Evolutionary conservation across 2,888 invertebrate genomes (phyloP).

Genomic region (Linyphia triangularis): DNA sequence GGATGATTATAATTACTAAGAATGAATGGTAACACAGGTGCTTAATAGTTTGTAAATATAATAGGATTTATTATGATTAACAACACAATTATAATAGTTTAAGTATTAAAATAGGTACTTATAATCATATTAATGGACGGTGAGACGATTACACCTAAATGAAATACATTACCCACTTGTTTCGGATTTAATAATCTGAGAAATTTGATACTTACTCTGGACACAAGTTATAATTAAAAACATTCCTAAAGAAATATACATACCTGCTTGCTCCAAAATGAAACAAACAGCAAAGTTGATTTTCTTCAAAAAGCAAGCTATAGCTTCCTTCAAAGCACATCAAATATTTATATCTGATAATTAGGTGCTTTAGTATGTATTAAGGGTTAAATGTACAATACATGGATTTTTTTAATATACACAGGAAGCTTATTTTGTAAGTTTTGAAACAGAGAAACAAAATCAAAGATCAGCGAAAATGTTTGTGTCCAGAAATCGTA

Average conservation of each 20-base stretch:
- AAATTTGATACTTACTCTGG: not conserved
- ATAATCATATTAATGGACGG: no score
- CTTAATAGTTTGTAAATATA: no score
- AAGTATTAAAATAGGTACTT: no score
- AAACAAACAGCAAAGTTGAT: slow-evolving; percentile 15
- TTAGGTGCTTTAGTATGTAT: slow-evolving; percentile 12
- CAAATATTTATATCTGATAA: slow-evolving; percentile 31
- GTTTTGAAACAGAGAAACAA: not conserved
- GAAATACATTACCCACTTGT: no score
- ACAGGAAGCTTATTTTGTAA: slow-evolving; percentile 7
- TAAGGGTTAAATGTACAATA: not conserved
- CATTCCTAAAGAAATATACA: slow-evolving; percentile 33
- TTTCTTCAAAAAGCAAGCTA: slow-evolving; percentile 28
- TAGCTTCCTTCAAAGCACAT: slow-evolving; percentile 32
- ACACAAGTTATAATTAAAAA: slow-evolving; percentile 1
- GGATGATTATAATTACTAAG: no score
- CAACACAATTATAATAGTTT: no score
- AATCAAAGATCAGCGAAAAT: not conserved
- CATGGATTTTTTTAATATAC: not conserved
- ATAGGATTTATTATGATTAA: no score
- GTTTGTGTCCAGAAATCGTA: not conserved
- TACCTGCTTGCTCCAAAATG: slow-evolving; percentile 23
- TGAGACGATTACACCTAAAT: no score
- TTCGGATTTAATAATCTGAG: no score
- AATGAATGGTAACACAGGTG: no score